These are phyloP conservation scores for Hucho hucho DNA, from an alignment of 2,113 vertebrate species.

Conservation along the genomic window DNA sequence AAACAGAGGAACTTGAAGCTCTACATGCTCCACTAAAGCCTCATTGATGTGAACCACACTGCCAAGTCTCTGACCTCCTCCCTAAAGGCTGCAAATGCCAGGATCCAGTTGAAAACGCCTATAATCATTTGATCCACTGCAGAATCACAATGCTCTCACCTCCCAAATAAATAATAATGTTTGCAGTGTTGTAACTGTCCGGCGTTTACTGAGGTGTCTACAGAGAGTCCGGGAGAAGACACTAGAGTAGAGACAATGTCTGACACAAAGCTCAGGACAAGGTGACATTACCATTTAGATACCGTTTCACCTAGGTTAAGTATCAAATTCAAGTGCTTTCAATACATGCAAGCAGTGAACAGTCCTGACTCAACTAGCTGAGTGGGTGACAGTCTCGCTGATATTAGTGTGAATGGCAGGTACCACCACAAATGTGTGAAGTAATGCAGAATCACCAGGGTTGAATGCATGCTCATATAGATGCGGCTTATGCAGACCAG, in stretches of 20 bases:
- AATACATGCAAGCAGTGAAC: background rate
- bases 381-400: background rate
- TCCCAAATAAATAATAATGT: background rate
- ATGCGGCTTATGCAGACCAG: slow-evolving; percentile 94
- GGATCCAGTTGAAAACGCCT: no score
- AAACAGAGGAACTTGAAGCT: no score
- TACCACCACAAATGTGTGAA: background rate
- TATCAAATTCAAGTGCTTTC: background rate
- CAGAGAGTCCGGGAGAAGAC: background rate
- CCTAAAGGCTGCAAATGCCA: no score
- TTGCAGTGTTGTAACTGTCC: background rate
- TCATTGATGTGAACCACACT: no score
- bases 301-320: background rate
- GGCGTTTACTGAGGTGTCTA: background rate
- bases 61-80: no score
- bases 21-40: no score
- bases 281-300: slow-evolving; percentile 10
- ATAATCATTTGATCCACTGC: no score
- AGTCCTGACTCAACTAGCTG: background rate
- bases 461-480: slow-evolving; percentile 99
- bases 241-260: background rate
- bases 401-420: slow-evolving; percentile 6
- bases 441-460: slow-evolving; percentile 83
- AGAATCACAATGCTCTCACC: background rate
- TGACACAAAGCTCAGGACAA: background rate